These are phyloP conservation scores for Pandemis heparana DNA, from an alignment of 2,888 invertebrate species.

Conservation along the genomic window DNA sequence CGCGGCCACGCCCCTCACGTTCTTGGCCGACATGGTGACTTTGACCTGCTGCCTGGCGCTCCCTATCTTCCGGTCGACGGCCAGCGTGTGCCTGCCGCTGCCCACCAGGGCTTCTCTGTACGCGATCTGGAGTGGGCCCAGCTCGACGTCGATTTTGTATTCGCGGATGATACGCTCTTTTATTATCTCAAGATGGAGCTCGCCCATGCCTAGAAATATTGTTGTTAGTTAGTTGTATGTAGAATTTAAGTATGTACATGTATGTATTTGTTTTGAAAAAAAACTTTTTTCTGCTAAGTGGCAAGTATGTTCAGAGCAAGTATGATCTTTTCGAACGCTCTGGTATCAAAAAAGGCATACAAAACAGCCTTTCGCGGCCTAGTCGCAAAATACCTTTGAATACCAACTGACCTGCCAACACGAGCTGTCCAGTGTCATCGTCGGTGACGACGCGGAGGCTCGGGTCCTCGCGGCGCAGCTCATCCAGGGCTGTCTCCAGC, in stretches of 20 bases:
- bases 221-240: too few species aligned
- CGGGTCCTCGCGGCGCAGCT: constrained; percentile 96
- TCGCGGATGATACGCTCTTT: constrained; percentile 94
- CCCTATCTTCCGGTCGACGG: constrained; percentile 88
- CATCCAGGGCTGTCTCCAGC: constrained; percentile 92
- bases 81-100: constrained; percentile 72
- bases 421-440: constrained; percentile 93
- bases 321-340: too few species aligned
- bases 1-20: constrained; percentile 69
- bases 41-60: constrained; percentile 86
- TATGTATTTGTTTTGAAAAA: too few species aligned
- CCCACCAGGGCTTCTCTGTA: constrained; percentile 91
- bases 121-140: constrained; percentile 96
- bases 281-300: too few species aligned
- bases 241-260: too few species aligned
- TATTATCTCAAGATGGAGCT: constrained; percentile 97
- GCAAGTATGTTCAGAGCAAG: too few species aligned
- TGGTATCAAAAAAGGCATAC: too few species aligned
- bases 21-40: constrained; percentile 87
- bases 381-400: too few species aligned
- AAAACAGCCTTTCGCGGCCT: too few species aligned
- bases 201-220: constrained; percentile 94
- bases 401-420: constrained; percentile 88
- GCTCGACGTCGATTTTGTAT: constrained; percentile 95
- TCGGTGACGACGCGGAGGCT: constrained; percentile 92